Conservation (phyloP, 2,888 invertebrate genomes). For the Cosmia pyralina region DNA sequence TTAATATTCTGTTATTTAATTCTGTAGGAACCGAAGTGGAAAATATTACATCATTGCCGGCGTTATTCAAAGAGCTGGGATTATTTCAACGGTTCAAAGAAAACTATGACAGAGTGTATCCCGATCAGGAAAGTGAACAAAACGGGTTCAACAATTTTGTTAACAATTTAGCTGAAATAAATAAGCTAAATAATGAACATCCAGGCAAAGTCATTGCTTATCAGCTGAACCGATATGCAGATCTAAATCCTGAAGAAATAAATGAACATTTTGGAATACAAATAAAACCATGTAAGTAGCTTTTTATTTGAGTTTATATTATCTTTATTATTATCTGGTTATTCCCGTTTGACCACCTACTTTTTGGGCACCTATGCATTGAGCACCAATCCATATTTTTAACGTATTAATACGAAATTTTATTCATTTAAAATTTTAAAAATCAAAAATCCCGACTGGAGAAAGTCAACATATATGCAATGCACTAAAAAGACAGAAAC, state of each 20-base stretch:
- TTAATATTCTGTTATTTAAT: constrained; percentile 9
- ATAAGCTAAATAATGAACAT: constrained; percentile 69
- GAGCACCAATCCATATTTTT: too few species aligned
- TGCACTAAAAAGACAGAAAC: too few species aligned
- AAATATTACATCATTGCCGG: too few species aligned
- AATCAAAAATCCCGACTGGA: too few species aligned
- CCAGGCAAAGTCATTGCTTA: constrained; percentile 65
- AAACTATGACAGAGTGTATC: constrained; percentile 73
- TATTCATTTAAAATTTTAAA: too few species aligned
- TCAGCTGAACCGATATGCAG: constrained; percentile 76
- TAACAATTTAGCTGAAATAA: constrained; percentile 71
- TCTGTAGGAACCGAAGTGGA: neutral
- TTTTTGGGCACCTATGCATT: too few species aligned
- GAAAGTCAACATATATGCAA: too few species aligned
- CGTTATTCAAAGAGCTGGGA: constrained; percentile 24
- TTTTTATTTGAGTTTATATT: neutral
- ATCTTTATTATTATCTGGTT: neutral
- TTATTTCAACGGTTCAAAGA: constrained; percentile 72
- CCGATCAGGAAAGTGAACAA: constrained; percentile 62
- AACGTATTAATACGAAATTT: too few species aligned
- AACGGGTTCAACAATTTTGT: constrained; percentile 72
- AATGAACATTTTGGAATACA: constrained; percentile 71
- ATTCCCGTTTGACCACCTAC: too few species aligned
- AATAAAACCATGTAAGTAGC: constrained; percentile 76
- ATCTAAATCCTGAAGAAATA: constrained; percentile 71